Percentiles rank a stretch among this genome's conserved stretches.
Evolutionary conservation across 1,140 invertebrate genomes (phyloP).

Genomic region (Drosophila ogumai): DNA sequence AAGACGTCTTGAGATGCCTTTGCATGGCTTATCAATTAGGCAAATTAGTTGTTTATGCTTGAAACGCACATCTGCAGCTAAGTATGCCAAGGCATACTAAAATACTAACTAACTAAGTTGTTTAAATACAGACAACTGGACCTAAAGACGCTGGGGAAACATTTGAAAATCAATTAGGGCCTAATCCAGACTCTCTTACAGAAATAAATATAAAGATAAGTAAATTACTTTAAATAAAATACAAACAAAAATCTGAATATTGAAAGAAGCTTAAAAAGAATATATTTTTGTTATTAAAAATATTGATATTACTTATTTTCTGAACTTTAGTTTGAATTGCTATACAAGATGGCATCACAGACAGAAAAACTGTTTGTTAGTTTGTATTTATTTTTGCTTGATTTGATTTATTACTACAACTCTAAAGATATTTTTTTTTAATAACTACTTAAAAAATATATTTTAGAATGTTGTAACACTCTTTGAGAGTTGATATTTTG

Average conservation of each 20-base stretch:
- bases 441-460: no score
- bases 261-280: neutral
- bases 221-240: neutral
- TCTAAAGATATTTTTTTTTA: neutral
- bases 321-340: neutral
- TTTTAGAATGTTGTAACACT: neutral
- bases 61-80: conserved; percentile 37
- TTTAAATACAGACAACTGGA: conserved; percentile 28
- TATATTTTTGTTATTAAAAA: neutral
- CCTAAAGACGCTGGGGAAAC: conserved; percentile 45
- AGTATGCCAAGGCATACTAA: conserved; percentile 37
- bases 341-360: neutral
- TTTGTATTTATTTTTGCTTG: neutral
- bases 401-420: neutral
- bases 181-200: neutral
- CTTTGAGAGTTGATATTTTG: neutral
- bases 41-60: conserved; percentile 69
- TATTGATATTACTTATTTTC: neutral
- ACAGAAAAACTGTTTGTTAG: neutral
- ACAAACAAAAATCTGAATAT: neutral
- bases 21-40: conserved; percentile 77
- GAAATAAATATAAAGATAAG: neutral
- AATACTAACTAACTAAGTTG: conserved; percentile 34
- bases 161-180: conserved; percentile 65
- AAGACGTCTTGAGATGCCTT: conserved; percentile 56